Base-by-base conservation (phyloP, 2,888 invertebrate genomes). In the Volucella inanis region DNA sequence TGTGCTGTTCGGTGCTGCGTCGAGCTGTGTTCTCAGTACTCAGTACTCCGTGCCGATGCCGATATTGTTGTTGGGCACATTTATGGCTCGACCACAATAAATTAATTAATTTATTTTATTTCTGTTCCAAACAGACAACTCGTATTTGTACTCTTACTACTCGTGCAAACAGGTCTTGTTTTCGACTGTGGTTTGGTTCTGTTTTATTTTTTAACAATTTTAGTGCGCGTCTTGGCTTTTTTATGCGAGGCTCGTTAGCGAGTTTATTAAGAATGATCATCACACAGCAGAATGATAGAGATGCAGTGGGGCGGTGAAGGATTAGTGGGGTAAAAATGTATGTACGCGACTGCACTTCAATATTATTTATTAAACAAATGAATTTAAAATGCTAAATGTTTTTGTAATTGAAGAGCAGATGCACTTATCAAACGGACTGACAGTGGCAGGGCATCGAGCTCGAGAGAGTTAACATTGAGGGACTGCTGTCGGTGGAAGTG, bases 101-200 rank as follows among this genome's bases (percentile, higher is more conserved):
- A 85, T 81, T 85, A 85, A 85, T 85, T 85, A 85, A 81, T 85
- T 85, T 85, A 85, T 81, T 81, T 85, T 81, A 85, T 85, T 85
- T 80, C 75, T 85, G 84, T 67, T 85, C 67, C 57, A 62, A 85
- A 80, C 80, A 71, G 76, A 67, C 84, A 65, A 64, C 74, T 74
- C 64, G 79, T 74, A 75, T 55, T 59, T 3, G 22, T 22, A 22
- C 2, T 4, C 22, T 22, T 22, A 22, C 22, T 61, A 64, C 64
- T 64, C 79, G 65, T 15, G 59, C 70, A 75, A 15, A 65, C 57
- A 62, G 31, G 62, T 67, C 67, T 50, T 55, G 22, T 52, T 67
- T 22, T 57, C 68, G 59, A 83, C 64, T 72, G 22, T 47, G 74
- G 43, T 41, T 31, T 8, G 22, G 31, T 59, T 57, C 22, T 47